These are phyloP conservation scores for Omphaloscelis lunosa DNA, from an alignment of 2,888 invertebrate species.

Conservation along the genomic window DNA sequence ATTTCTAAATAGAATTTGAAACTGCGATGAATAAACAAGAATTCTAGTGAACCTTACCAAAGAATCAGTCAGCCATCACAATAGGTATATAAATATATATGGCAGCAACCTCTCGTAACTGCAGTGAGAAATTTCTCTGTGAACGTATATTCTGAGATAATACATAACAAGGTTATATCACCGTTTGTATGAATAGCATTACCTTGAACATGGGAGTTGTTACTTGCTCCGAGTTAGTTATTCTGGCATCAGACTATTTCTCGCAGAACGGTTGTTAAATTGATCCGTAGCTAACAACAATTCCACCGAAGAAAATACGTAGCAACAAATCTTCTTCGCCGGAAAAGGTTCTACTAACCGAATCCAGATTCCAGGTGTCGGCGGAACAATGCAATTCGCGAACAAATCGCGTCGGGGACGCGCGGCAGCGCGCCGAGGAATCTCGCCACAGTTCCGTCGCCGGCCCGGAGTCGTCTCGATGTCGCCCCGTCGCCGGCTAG, in stretches of 20 bases:
- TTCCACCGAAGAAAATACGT: constrained; percentile 64
- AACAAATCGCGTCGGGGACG: constrained; percentile 82
- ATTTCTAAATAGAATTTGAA: not conserved
- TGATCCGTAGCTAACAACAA: constrained; percentile 65
- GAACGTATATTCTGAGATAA: constrained; percentile 13
- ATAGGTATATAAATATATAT: constrained; percentile 2
- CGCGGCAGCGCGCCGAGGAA: constrained; percentile 48
- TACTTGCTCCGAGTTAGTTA: constrained; percentile 38
- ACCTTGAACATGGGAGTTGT: constrained; percentile 58
- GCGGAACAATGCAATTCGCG: constrained; percentile 86
- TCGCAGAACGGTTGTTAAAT: constrained; percentile 52
- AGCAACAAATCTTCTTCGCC: constrained; percentile 77
- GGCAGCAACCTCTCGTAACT: constrained; percentile 10
- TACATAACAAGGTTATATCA: constrained; percentile 13
- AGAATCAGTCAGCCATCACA: constrained; percentile 5
- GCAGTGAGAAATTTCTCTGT: constrained; percentile 16
- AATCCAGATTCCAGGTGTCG: constrained; percentile 88
- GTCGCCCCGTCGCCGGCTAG: constrained; percentile 10
- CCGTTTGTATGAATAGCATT: constrained; percentile 29
- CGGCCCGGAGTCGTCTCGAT: constrained; percentile 33
- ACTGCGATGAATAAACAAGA: not conserved
- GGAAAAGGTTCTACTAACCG: constrained; percentile 79
- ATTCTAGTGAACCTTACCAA: not conserved
- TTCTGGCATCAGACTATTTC: constrained; percentile 44
- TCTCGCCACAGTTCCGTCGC: constrained; percentile 20